Evolutionary conservation across 1,140 invertebrate genomes (phyloP).

Genomic region (Heliothis subflexa): DNA sequence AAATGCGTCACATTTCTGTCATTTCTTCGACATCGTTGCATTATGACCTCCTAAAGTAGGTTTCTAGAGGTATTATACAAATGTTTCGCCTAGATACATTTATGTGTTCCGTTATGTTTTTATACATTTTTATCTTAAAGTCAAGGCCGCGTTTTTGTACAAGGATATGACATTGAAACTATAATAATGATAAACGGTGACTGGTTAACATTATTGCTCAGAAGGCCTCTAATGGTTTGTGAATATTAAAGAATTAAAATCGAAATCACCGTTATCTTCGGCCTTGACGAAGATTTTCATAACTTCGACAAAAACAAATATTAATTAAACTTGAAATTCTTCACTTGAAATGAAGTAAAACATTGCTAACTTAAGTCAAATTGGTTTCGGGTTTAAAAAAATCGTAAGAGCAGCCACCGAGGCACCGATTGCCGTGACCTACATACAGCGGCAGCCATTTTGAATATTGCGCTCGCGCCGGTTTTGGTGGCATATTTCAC

Average conservation of each 20-base stretch:
- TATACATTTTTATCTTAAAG: conserved; percentile 24
- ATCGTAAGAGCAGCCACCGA: conserved; percentile 39
- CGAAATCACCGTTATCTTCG: conserved; percentile 14
- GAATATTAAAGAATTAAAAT: not conserved
- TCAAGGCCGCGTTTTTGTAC: conserved; percentile 39
- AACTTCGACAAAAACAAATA: conserved; percentile 2
- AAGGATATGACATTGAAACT: conserved; percentile 36
- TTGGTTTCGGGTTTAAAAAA: conserved; percentile 40
- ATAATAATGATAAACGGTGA: conserved; percentile 31
- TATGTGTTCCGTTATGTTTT: conserved; percentile 38
- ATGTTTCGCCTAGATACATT: conserved; percentile 15
- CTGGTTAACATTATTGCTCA: not conserved
- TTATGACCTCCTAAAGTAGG: not conserved
- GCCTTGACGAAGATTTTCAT: not conserved
- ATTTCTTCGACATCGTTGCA: not conserved
- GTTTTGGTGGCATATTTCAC: conserved; percentile 69
- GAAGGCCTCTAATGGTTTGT: conserved; percentile 15
- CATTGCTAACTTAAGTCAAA: conserved; percentile 30
- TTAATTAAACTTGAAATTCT: conserved; percentile 1
- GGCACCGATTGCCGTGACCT: conserved; percentile 55
- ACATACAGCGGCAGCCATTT: conserved; percentile 67
- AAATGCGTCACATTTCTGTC: not conserved
- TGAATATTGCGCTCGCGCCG: conserved; percentile 68
- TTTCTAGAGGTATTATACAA: conserved; percentile 14
- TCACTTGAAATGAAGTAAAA: conserved; percentile 1